Evolutionary conservation across 2,888 invertebrate genomes (phyloP).

Genomic region (Sesamia inferens): DNA sequence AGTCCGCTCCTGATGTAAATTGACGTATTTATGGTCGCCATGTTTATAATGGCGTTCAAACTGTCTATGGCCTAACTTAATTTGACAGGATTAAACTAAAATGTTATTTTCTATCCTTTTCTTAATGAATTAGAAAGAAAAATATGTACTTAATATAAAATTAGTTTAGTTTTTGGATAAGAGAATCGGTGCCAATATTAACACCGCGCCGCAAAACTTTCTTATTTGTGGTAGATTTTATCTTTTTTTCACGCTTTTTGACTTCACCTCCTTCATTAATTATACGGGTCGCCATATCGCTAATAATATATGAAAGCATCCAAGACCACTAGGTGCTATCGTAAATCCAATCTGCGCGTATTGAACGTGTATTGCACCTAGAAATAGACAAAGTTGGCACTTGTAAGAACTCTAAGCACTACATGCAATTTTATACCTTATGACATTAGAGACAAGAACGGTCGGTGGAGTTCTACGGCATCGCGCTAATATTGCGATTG

Average conservation of each 20-base stretch:
- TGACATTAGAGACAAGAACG: slow-evolving; percentile 44
- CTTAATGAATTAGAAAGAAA: too few species aligned
- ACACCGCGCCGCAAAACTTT: not conserved
- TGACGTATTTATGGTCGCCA: too few species aligned
- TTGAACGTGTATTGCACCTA: slow-evolving; percentile 77
- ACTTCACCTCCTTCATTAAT: slow-evolving; percentile 65
- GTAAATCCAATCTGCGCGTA: slow-evolving; percentile 73
- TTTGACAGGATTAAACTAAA: too few species aligned
- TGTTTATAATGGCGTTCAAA: too few species aligned
- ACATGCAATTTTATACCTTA: slow-evolving; percentile 69
- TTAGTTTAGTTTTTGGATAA: too few species aligned
- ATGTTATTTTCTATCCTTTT: too few species aligned
- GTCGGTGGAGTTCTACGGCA: slow-evolving; percentile 49
- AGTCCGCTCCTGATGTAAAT: too few species aligned
- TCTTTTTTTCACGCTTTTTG: slow-evolving; percentile 72
- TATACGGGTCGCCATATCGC: slow-evolving; percentile 62
- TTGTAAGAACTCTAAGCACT: slow-evolving; percentile 61
- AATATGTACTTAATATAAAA: too few species aligned
- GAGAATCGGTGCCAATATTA: too few species aligned
- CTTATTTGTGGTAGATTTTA: slow-evolving; percentile 43
- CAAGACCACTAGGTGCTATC: slow-evolving; percentile 55
- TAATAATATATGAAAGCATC: slow-evolving; percentile 56
- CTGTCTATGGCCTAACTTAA: too few species aligned
- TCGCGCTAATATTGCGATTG: slow-evolving; percentile 71
- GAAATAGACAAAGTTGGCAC: slow-evolving; percentile 73